Conservation (phyloP, 2,797 vertebrate species). For the Sebastiscus tertius region DNA sequence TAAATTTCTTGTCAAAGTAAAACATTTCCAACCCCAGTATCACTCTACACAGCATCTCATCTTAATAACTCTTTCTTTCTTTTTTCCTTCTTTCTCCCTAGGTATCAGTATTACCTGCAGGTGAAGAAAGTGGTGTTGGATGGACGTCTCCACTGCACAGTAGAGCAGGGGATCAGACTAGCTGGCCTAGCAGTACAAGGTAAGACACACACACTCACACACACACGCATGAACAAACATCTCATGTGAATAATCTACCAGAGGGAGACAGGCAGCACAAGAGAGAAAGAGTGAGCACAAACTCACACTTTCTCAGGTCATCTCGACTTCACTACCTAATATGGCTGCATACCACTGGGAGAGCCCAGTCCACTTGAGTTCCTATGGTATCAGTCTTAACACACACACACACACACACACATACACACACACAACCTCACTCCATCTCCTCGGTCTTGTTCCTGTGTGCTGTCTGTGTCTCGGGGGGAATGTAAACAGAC, state of each 20-base stretch:
- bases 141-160: conserved; percentile 86
- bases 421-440: conserved; percentile 20
- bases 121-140: conserved; percentile 96
- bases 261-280: conserved; percentile 48
- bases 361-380: conserved; percentile 77
- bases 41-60: background rate
- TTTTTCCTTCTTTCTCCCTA: conserved; percentile 53
- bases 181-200: conserved; percentile 96
- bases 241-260: conserved; percentile 49
- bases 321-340: conserved; percentile 79
- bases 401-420: conserved; percentile 43
- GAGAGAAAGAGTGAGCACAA: conserved; percentile 60
- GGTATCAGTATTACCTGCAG: conserved; percentile 98
- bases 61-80: background rate
- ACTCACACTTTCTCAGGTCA: conserved; percentile 75
- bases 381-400: conserved; percentile 74
- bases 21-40: background rate
- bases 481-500: conserved; percentile 79
- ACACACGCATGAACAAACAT: conserved; percentile 29
- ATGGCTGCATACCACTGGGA: conserved; percentile 78
- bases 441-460: conserved; percentile 53
- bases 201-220: conserved; percentile 61
- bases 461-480: conserved; percentile 73
- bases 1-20: background rate
- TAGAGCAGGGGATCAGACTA: conserved; percentile 93